A percentile compares a stretch with the other conserved stretches of the same genome.
These are phyloP conservation scores for Enoplosus armatus DNA, from an alignment of 2,797 vertebrate species.

Conservation along the genomic window DNA sequence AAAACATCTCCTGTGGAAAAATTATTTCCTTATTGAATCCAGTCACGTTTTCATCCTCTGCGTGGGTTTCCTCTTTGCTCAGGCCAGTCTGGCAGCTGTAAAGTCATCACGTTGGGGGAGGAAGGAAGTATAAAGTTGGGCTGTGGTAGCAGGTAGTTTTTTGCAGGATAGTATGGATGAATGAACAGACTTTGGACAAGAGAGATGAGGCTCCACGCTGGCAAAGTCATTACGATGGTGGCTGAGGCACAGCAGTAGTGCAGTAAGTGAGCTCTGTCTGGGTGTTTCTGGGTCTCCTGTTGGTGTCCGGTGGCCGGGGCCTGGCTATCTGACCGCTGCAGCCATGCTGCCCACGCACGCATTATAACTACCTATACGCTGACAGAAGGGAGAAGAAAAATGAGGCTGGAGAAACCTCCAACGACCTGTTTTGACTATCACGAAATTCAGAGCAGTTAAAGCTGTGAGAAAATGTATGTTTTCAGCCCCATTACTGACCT, in stretches of 20 bases:
- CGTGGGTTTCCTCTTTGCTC: conserved; percentile 53
- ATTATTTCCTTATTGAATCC: conserved; percentile 34
- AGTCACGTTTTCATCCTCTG: conserved; percentile 51
- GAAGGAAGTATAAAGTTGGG: conserved; percentile 60
- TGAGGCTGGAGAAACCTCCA: conserved; percentile 29
- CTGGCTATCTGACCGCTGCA: conserved; percentile 25
- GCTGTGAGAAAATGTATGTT: conserved; percentile 2
- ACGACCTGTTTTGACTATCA: conserved; percentile 43
- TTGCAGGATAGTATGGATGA: conserved; percentile 17
- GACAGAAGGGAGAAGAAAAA: conserved; percentile 40
- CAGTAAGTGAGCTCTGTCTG: conserved; percentile 33
- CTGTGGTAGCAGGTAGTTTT: conserved; percentile 41
- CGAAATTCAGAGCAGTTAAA: neutral
- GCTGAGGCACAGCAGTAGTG: conserved; percentile 19
- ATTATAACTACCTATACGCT: conserved; percentile 16
- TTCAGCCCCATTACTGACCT: conserved; percentile 22
- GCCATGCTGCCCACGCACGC: conserved; percentile 47
- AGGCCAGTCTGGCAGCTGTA: conserved; percentile 46
- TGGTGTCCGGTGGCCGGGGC: conserved; percentile 38
- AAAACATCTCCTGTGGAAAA: conserved; percentile 42
- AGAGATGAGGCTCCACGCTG: conserved; percentile 47
- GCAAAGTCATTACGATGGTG: conserved; percentile 57
- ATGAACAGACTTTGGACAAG: conserved; percentile 30
- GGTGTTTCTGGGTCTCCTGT: conserved; percentile 37
- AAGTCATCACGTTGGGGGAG: conserved; percentile 53